Conservation (phyloP, 1,140 invertebrate species). For the Sitophilus oryzae region DNA sequence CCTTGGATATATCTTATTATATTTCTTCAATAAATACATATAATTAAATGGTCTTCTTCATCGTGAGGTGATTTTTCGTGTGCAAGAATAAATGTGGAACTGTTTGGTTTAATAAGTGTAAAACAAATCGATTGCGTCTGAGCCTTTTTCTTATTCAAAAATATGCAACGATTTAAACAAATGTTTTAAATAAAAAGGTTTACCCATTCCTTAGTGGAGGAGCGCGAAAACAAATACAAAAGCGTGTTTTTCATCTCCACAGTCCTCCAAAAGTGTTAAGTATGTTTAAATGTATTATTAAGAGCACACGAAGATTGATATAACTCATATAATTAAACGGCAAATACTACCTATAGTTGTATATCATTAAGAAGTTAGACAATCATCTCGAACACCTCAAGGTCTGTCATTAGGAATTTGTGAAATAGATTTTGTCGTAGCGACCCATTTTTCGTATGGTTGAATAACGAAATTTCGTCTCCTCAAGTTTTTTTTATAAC, state of each 20-base stretch:
- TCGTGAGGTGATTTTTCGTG: too few relatives aligned
- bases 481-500: too few relatives aligned
- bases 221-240: slow-evolving; percentile 14
- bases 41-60: too few relatives aligned
- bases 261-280: slow-evolving; percentile 21
- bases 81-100: too few relatives aligned
- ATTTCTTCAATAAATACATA: too few relatives aligned
- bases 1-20: too few relatives aligned
- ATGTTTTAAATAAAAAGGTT: neutral
- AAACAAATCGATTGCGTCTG: too few relatives aligned
- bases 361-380: slow-evolving; percentile 18
- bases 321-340: slow-evolving; percentile 15
- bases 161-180: neutral
- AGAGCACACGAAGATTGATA: slow-evolving; percentile 13
- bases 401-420: neutral
- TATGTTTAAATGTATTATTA: slow-evolving; percentile 13
- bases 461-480: too few relatives aligned
- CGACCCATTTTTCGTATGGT: too few relatives aligned
- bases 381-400: slow-evolving; percentile 14
- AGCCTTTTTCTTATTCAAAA: too few relatives aligned
- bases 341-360: slow-evolving; percentile 17
- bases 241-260: slow-evolving; percentile 18
- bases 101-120: too few relatives aligned
- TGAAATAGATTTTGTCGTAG: too few relatives aligned
- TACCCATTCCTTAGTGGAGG: slow-evolving; percentile 8